phyloP scores from a whole-genome alignment of 2,113 vertebrate species.

The Furnarius figulus region DNA sequence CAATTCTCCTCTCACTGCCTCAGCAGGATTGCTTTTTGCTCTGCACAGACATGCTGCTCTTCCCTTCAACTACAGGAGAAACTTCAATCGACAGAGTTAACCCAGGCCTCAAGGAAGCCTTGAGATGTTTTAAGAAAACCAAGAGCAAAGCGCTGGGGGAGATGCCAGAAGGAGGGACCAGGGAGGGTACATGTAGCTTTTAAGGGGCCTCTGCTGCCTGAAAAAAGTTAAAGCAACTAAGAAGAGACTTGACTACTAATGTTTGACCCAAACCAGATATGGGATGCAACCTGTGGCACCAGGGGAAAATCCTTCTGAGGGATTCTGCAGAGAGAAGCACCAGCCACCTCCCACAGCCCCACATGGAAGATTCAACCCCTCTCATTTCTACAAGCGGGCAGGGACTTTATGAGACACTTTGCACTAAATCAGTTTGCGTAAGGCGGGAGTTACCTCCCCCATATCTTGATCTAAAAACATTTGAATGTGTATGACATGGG shows the following conservation, averaged over 20 bases:
- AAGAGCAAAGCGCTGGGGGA: neutral
- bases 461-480: neutral
- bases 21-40: neutral
- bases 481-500: accelerated
- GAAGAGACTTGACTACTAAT: neutral
- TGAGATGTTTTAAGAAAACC: neutral
- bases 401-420: neutral
- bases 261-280: neutral
- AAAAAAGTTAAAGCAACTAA: neutral
- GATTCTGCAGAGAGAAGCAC: neutral
- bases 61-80: neutral
- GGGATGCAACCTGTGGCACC: neutral
- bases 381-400: neutral
- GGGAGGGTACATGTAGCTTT: neutral
- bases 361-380: accelerated
- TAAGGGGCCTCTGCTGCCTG: neutral
- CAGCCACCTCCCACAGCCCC: neutral
- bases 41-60: neutral
- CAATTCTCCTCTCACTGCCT: neutral
- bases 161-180: neutral
- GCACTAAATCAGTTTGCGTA: neutral
- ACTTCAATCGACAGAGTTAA: neutral
- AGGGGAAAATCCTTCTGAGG: neutral
- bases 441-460: neutral
- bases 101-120: neutral